phyloP scores from a whole-genome alignment of 2,888 invertebrate genomes.

The Tachina lurida region DNA sequence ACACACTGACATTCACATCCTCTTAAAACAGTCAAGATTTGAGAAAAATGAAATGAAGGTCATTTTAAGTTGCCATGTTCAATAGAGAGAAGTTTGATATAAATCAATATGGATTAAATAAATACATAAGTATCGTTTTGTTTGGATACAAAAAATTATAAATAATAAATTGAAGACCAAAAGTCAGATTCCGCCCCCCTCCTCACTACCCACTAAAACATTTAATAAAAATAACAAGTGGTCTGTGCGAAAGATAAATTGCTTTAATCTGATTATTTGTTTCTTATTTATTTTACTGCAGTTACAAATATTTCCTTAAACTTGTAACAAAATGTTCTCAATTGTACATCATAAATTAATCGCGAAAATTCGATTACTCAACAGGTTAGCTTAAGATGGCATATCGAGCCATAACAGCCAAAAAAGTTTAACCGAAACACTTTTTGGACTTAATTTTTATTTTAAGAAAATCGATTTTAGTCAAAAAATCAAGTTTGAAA shows the following conservation, averaged over 20 bases:
- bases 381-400: not conserved
- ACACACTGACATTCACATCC: not conserved
- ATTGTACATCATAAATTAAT: conserved; percentile 18
- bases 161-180: conserved; percentile 49
- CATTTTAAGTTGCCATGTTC: conserved; percentile 11
- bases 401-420: too few species aligned
- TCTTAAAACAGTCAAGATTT: not conserved
- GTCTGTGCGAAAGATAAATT: conserved; percentile 1
- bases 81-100: conserved; percentile 23
- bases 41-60: conserved; percentile 7
- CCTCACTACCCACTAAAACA: not conserved
- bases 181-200: not conserved
- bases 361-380: not conserved
- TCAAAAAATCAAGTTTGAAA: too few species aligned
- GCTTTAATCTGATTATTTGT: conserved; percentile 34
- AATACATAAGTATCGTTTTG: conserved; percentile 6
- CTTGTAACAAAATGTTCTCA: not conserved
- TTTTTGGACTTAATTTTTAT: too few species aligned
- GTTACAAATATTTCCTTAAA: conserved; percentile 13
- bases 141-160: conserved; percentile 47
- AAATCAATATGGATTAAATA: conserved; percentile 51
- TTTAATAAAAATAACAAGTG: not conserved
- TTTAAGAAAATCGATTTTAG: too few species aligned
- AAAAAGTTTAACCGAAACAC: too few species aligned
- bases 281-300: not conserved